Evolutionary conservation across 2,888 invertebrate genomes (phyloP), one percentile per base, ranked within the genome.

Genomic region (Pelosia muscerda): DNA sequence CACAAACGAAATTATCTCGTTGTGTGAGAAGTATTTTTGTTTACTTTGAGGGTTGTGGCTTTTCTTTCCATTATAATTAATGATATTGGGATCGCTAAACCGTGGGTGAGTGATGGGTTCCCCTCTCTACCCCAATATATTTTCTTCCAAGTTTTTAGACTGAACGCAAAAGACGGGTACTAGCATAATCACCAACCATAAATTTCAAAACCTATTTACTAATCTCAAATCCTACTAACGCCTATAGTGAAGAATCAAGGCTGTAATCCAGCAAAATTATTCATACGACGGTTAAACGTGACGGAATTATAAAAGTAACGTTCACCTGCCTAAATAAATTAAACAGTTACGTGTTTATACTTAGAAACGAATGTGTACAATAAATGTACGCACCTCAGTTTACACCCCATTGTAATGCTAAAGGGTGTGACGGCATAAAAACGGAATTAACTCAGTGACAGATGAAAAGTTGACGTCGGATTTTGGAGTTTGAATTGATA

Each of bases 241-340:
- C 25, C 25, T 22, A 42, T 60, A 23, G 25, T 26, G 42, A 60
- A 26, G 8, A n/a, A 42, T 25, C 15, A 59, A 42, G 42, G 2
- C 25, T 11, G 25, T n/a, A 22, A 42, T 26, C n/a, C 61, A 49
- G 25, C 10, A n/a, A 25, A 26, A 26, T 49, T 74, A 82, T 19
- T 42, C 42, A 42, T 42, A n/a, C n/a, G 19, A 25, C n/a, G 25
- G 19, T 8, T 42, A 42, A 60, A 60, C n/a, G 42, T 42, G 81
- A 85, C 81, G 78, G 76, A 65, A 81, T 83, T 81, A 81, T 84
- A 79, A 82, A 84, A 83, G 72, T 82, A 78, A 26, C 66, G 69
- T 82, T 63, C 82, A 81, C 82, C 85, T 84, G 84, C 60, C 55
- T 38, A 57, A 61, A 26, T 53, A 28, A 53, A 22, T 13, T 49